A percentile compares a stretch with the other conserved stretches of the same genome.
These are phyloP conservation scores for Athalia cordata DNA, from an alignment of 2,888 invertebrate genomes.

Conservation along the genomic window DNA sequence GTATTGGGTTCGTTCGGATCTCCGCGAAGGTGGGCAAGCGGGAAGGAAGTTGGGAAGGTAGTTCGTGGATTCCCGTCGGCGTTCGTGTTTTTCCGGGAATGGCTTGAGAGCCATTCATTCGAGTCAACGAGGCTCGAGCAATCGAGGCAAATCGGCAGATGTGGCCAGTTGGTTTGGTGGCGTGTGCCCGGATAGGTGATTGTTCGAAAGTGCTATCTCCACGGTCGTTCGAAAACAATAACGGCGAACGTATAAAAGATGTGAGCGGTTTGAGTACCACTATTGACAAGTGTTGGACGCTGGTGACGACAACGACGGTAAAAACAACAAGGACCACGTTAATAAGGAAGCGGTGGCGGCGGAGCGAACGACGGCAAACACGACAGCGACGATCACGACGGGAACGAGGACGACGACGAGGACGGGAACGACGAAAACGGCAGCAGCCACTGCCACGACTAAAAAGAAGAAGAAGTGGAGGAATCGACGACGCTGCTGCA, in stretches of 20 bases:
- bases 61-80: conserved; percentile 57
- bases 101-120: conserved; percentile 62
- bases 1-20: neutral
- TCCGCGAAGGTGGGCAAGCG: conserved; percentile 19
- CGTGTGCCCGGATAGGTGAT: conserved; percentile 55
- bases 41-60: conserved; percentile 33
- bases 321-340: conserved; percentile 11
- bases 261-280: no score
- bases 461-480: conserved; percentile 25
- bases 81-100: conserved; percentile 58
- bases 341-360: neutral
- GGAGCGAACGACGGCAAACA: neutral
- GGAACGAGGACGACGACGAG: conserved; percentile 46
- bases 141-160: conserved; percentile 54
- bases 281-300: no score
- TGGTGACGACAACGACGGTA: neutral
- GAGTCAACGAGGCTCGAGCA: conserved; percentile 50
- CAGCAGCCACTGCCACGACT: conserved; percentile 47
- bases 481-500: conserved; percentile 18
- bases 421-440: neutral
- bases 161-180: conserved; percentile 60
- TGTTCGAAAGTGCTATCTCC: conserved; percentile 33
- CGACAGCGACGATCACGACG: neutral
- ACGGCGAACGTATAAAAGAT: neutral
- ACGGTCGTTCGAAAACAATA: conserved; percentile 16